Conservation (phyloP, 2,797 vertebrate species). For the Arnoldichthys spilopterus region DNA sequence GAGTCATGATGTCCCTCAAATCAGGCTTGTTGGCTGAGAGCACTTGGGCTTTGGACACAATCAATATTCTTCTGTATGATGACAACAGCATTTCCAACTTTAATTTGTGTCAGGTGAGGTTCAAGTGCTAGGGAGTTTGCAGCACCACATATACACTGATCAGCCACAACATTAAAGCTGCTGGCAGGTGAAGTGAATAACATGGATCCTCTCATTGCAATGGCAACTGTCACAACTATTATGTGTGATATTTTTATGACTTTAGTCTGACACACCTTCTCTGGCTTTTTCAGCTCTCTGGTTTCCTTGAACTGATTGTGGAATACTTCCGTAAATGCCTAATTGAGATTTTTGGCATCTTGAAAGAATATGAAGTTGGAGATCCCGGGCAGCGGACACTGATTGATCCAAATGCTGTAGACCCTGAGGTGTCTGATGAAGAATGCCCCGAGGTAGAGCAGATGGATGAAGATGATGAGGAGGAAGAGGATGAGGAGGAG, state of each 20-base stretch:
- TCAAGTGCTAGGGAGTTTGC: not conserved
- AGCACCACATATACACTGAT: too few relatives aligned
- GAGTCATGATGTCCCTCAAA: slow-evolving; percentile 99
- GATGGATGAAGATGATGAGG: slow-evolving; percentile 79
- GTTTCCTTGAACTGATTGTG: slow-evolving; percentile 94
- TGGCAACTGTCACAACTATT: too few relatives aligned
- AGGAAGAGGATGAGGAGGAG: slow-evolving; percentile 72
- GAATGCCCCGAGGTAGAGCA: slow-evolving; percentile 77
- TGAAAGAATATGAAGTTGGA: slow-evolving; percentile 97
- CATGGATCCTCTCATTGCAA: too few relatives aligned
- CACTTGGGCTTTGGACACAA: slow-evolving; percentile 99
- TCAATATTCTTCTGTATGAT: slow-evolving; percentile 97
- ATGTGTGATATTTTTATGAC: not conserved
- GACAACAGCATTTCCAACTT: slow-evolving; percentile 98
- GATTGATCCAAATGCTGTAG: slow-evolving; percentile 85
- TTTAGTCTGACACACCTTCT: not conserved
- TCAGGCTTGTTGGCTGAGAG: slow-evolving; percentile 97
- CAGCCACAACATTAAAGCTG: too few relatives aligned
- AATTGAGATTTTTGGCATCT: slow-evolving; percentile 97
- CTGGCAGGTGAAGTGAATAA: too few relatives aligned
- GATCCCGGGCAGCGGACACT: slow-evolving; percentile 94
- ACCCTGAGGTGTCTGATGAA: slow-evolving; percentile 82
- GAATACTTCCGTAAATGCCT: slow-evolving; percentile 98
- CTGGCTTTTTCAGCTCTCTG: slow-evolving; percentile 83
- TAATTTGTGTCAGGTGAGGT: slow-evolving; percentile 91